Percentiles rank a stretch among this genome's conserved stretches.
Evolutionary conservation across 2,888 invertebrate genomes (phyloP).

Genomic region (Tinea semifulvella): DNA sequence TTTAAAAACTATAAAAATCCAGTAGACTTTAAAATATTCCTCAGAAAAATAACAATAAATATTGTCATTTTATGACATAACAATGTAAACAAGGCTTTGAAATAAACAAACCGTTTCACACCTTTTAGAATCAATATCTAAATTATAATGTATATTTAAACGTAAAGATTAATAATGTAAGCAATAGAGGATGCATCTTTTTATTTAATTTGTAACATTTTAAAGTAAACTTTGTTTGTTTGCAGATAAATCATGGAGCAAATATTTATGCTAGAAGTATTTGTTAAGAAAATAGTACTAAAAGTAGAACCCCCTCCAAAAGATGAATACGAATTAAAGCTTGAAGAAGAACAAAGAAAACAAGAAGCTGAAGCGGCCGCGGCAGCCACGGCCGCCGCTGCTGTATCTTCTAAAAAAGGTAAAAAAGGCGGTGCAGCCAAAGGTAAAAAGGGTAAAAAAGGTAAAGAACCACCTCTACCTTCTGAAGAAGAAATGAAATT

Average conservation of each 20-base stretch:
- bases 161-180: no score
- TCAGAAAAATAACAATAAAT: background rate
- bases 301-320: slow-evolving; percentile 52
- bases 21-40: background rate
- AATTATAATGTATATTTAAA: no score
- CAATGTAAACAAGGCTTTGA: background rate
- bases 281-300: slow-evolving; percentile 48
- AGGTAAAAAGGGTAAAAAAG: slow-evolving; percentile 41
- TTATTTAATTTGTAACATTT: no score
- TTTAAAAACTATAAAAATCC: background rate
- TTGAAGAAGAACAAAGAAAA: slow-evolving; percentile 42
- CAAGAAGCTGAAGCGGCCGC: slow-evolving; percentile 44
- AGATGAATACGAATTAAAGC: slow-evolving; percentile 49
- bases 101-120: no score
- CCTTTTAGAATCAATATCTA: no score
- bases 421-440: slow-evolving; percentile 18
- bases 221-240: background rate
- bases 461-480: slow-evolving; percentile 45
- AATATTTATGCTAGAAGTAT: slow-evolving; percentile 59
- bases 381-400: slow-evolving; percentile 17
- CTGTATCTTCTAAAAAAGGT: slow-evolving; percentile 24
- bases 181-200: no score
- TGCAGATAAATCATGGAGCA: slow-evolving; percentile 44
- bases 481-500: slow-evolving; percentile 59
- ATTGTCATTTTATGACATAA: background rate